phyloP scores from a whole-genome alignment of 2,888 invertebrate species.

The Stenchaetothrips biformis region DNA sequence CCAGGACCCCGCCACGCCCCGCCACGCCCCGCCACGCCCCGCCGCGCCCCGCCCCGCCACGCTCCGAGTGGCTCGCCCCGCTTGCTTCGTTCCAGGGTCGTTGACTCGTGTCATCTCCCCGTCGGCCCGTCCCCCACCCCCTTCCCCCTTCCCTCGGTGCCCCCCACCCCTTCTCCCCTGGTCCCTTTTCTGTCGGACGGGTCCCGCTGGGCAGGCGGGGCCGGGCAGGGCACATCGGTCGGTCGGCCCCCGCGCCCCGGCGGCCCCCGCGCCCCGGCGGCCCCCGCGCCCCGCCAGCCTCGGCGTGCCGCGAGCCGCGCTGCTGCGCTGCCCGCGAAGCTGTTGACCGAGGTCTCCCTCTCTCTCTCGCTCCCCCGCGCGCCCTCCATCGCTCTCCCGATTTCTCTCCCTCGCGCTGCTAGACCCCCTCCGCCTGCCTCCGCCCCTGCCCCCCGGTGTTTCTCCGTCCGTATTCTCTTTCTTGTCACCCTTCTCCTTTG shows the following conservation, averaged over 20 bases:
- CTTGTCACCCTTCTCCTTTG: constrained; percentile 14
- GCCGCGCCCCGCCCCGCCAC: not conserved
- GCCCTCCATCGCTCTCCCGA: not conserved
- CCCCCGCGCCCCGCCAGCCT: not conserved
- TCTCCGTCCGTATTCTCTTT: not conserved
- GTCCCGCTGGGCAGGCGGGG: constrained; percentile 5
- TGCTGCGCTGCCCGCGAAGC: not conserved
- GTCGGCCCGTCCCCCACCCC: not conserved
- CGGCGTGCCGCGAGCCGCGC: not conserved
- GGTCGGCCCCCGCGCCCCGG: not conserved
- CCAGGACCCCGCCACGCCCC: not conserved
- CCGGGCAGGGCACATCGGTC: not conserved
- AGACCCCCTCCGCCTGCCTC: not conserved
- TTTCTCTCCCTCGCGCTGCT: not conserved
- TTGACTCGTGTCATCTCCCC: constrained; percentile 22
- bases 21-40: not conserved
- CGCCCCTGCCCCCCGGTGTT: not conserved
- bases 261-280: not conserved
- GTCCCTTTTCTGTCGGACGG: not conserved
- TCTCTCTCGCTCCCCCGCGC: constrained; percentile 28
- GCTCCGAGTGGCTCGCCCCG: not conserved
- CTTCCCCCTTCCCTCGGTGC: not conserved
- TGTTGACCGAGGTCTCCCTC: constrained; percentile 18
- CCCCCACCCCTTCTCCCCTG: not conserved
- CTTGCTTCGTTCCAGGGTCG: constrained; percentile 16